Conservation (phyloP, 2,797 vertebrate species). For the Chaunax sp. region DNA sequence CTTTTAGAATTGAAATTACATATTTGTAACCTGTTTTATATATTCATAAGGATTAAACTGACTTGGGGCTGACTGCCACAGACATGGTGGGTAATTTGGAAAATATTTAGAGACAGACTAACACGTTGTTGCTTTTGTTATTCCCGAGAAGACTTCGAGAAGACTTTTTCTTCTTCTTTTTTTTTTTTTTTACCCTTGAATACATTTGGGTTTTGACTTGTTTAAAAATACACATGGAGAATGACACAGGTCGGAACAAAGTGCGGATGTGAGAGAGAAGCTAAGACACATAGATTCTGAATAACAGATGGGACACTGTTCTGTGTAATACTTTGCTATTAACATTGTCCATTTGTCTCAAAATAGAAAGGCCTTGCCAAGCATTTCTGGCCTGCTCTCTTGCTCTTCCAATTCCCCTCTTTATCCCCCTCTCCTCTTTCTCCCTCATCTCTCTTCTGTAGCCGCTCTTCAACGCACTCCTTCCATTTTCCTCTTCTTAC, state of each 20-base stretch:
- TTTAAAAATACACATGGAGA: slow-evolving; percentile 1
- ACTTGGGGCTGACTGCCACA: neutral
- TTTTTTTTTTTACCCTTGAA: no score
- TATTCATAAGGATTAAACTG: neutral
- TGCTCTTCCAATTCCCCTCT: slow-evolving; percentile 36
- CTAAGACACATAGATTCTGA: slow-evolving; percentile 37
- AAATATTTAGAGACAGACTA: neutral
- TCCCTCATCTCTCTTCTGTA: slow-evolving; percentile 24
- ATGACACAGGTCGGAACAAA: slow-evolving; percentile 3
- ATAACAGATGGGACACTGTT: slow-evolving; percentile 60
- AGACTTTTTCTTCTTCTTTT: neutral
- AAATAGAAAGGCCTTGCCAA: slow-evolving; percentile 75
- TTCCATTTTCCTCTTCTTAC: slow-evolving; percentile 25
- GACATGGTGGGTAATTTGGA: neutral
- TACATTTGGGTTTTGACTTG: neutral
- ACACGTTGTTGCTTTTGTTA: neutral
- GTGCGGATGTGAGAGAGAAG: slow-evolving; percentile 2
- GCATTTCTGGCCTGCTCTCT: slow-evolving; percentile 65
- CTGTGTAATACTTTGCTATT: slow-evolving; percentile 54
- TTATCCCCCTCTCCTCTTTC: neutral
- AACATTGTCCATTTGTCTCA: slow-evolving; percentile 70
- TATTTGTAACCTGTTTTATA: slow-evolving; percentile 1
- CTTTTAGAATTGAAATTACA: neutral
- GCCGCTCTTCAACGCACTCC: slow-evolving; percentile 16
- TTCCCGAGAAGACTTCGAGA: neutral